Conservation (phyloP, 2,113 vertebrate species). For the Apeltes quadracus region DNA sequence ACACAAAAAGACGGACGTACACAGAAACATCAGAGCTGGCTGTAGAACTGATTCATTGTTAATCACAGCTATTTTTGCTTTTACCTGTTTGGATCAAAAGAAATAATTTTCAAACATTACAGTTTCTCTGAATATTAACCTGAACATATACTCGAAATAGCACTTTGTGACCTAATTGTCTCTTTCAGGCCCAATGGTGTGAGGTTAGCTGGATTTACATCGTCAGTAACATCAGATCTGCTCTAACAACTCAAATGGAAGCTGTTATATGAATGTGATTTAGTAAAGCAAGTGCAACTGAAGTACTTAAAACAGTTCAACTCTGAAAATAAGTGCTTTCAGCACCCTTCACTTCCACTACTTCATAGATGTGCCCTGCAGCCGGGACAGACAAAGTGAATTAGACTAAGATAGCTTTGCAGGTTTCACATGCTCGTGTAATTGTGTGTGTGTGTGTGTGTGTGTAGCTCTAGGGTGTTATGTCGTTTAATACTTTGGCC, state of each 20-base stretch:
- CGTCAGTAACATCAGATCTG: constrained; percentile 9
- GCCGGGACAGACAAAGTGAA: constrained; percentile 42
- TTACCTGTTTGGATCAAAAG: neutral
- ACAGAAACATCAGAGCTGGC: neutral
- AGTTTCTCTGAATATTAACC: constrained; percentile 11
- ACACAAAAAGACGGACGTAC: neutral
- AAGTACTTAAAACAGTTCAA: constrained; percentile 49
- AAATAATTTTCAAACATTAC: constrained; percentile 38
- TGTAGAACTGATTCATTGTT: neutral
- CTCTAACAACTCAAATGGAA: constrained; percentile 38
- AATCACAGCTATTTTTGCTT: neutral
- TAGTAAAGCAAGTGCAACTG: constrained; percentile 7
- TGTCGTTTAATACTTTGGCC: constrained; percentile 36
- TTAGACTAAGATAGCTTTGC: constrained; percentile 39
- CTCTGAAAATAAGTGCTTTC: constrained; percentile 50
- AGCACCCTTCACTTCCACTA: constrained; percentile 45
- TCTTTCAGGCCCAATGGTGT: constrained; percentile 16
- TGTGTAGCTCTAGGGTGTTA: constrained; percentile 28
- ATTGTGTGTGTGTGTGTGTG: neutral
- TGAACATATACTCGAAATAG: constrained; percentile 5
- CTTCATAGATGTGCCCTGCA: constrained; percentile 32
- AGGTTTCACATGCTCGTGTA: constrained; percentile 26
- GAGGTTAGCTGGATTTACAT: constrained; percentile 41
- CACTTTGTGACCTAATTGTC: constrained; percentile 29
- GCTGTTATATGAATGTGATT: constrained; percentile 21